Evolutionary conservation across 2,113 vertebrate species (phyloP).

Genomic region (Taurulus bubalis): DNA sequence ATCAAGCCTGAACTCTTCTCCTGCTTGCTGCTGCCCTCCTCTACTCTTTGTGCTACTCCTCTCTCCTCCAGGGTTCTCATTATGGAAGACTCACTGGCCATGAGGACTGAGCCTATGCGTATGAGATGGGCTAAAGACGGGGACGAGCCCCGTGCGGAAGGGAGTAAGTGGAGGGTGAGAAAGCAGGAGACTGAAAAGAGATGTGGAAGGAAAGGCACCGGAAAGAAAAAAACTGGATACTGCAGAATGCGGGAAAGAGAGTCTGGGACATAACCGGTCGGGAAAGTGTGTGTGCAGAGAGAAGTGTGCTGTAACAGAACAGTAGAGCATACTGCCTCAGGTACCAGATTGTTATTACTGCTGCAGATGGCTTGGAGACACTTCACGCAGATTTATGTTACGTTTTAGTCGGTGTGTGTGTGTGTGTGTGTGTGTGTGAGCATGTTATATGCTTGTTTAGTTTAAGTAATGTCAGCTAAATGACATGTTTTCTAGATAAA

Average conservation of each 20-base stretch:
- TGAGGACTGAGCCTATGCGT: slow-evolving; percentile 41
- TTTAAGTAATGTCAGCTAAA: slow-evolving; percentile 74
- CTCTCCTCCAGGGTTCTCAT: slow-evolving; percentile 80
- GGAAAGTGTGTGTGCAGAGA: slow-evolving; percentile 26
- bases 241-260: slow-evolving; percentile 18
- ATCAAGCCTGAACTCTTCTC: slow-evolving; percentile 36
- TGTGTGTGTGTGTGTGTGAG: slow-evolving; percentile 41
- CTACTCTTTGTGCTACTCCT: slow-evolving; percentile 40
- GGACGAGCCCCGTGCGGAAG: slow-evolving; percentile 35
- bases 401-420: slow-evolving; percentile 28
- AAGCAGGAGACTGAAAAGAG: slow-evolving; percentile 17
- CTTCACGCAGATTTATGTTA: slow-evolving; percentile 66
- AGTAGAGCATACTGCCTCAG: slow-evolving; percentile 53
- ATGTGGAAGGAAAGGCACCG: slow-evolving; percentile 11
- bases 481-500: slow-evolving; percentile 65
- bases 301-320: slow-evolving; percentile 56
- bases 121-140: slow-evolving; percentile 45
- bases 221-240: slow-evolving; percentile 23
- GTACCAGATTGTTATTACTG: slow-evolving; percentile 72
- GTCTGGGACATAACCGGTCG: slow-evolving; percentile 20
- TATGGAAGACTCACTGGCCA: slow-evolving; percentile 65
- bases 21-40: slow-evolving; percentile 14
- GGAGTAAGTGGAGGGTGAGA: not conserved
- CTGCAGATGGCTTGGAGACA: slow-evolving; percentile 71
- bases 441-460: slow-evolving; percentile 55